A percentile compares a stretch with the other conserved stretches of the same genome.
Conservation (phyloP, 2,797 vertebrate genomes). For the Falco cherrug region DNA sequence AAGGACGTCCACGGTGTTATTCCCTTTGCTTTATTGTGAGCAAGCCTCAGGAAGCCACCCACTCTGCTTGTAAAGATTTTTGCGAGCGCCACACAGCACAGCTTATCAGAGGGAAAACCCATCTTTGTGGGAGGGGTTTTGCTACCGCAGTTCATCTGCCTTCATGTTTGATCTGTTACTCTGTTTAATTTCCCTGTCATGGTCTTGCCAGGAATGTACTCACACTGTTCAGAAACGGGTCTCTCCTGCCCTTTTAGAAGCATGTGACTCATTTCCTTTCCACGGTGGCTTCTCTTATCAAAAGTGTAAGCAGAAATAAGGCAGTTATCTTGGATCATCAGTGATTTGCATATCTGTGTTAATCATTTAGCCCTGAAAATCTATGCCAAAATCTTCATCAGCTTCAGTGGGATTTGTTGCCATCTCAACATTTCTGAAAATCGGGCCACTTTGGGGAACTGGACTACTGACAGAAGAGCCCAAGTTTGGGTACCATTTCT, state of each 20-base stretch:
- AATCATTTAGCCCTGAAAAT: conserved; percentile 2
- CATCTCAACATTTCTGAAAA: not conserved
- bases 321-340: conserved; percentile 6
- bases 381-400: not conserved
- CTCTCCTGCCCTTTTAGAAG: conserved; percentile 22
- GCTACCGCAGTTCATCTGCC: not conserved
- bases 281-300: not conserved
- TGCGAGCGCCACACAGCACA: not conserved
- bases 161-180: not conserved
- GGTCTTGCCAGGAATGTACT: conserved; percentile 20
- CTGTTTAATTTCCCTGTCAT: conserved; percentile 2
- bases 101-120: not conserved
- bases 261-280: conserved; percentile 44
- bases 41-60: not conserved
- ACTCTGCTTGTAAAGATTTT: not conserved
- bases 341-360: conserved; percentile 4
- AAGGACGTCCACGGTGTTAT: not conserved
- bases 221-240: conserved; percentile 3
- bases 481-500: not conserved
- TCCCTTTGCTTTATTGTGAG: not conserved
- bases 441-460: not conserved
- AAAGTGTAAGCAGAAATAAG: conserved; percentile 5
- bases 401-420: not conserved
- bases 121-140: not conserved
- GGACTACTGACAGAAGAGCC: not conserved